A percentile compares a stretch with the other conserved stretches of the same genome.
These are phyloP conservation scores for Meriones psammophilus DNA, from an alignment of 2,797 vertebrate species.

Conservation along the genomic window DNA sequence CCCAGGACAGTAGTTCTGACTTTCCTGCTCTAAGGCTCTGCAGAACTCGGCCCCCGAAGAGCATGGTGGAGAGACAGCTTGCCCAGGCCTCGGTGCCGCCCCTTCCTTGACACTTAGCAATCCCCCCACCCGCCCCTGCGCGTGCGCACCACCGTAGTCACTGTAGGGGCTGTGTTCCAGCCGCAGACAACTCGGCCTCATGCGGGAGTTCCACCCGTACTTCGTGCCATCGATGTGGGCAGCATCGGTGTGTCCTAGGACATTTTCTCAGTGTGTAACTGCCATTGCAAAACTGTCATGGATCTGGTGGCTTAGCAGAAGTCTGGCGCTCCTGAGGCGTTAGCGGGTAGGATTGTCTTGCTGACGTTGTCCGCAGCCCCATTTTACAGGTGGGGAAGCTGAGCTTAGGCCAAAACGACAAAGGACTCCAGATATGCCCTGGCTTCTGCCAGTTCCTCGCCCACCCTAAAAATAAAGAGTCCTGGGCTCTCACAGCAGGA, in stretches of 20 bases:
- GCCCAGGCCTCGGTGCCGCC: background rate
- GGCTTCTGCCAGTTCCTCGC: background rate
- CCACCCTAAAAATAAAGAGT: background rate
- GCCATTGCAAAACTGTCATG: background rate
- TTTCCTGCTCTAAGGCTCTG: background rate
- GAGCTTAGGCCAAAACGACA: background rate
- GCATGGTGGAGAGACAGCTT: background rate
- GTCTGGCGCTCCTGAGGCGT: background rate
- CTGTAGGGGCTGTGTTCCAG: rapidly evolving
- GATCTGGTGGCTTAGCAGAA: background rate
- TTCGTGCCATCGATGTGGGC: background rate
- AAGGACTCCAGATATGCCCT: background rate
- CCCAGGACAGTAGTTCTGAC: background rate
- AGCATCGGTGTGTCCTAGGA: background rate
- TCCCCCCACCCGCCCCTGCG: too few species aligned
- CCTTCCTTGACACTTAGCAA: background rate
- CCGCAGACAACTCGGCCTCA: too few species aligned
- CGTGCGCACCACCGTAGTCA: too few species aligned
- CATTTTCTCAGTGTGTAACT: background rate
- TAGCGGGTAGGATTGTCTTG: too few species aligned
- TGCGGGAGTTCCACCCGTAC: background rate
- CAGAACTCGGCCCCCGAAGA: background rate
- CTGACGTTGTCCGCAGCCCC: background rate
- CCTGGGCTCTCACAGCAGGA: background rate
- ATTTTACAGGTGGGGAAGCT: background rate